Evolutionary conservation across 2,888 invertebrate species (phyloP), one percentile per base, ranked within the genome.

Genomic region (Leptinotarsa rubiginosa): DNA sequence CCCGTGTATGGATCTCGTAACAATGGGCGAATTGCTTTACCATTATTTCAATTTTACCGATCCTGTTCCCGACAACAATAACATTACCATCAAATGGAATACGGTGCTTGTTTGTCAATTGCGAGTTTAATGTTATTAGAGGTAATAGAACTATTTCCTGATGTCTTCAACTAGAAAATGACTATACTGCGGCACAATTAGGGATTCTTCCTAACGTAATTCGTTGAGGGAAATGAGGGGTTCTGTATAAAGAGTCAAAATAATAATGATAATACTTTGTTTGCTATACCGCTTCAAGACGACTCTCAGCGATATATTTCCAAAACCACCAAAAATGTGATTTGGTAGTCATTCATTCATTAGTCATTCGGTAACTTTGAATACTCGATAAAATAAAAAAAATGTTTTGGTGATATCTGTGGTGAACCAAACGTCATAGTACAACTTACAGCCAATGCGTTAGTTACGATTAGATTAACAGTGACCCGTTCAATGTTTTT

Each of bases 21-120:
- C 41, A 68, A 68, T 54, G 13, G 31, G 41, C 68, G 41, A 68
- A 68, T 68, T 68, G 52, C 68, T 68, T 31, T 31, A 31, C 54
- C 31, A 54, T 68, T 68, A 54, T 68, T 68, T 50, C 49, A 50
- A 52, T 67, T 67, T 22, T 18, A 52, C 16, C 66, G 52, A 52
- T 25, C 54, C 16, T 54, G 31, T 41, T 68, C n/a, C 31, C 41
- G 54, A 54, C 54, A 68, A 68, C 68, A 54, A 68, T 68, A 68
- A 31, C 68, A 68, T 68, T 52, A 68, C 68, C 68, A 68, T 68
- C 18, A 54, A 68, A 54, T 16, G n/a, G 52, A 52, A 54, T 52
- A 54, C 68, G 41, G 52, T 54, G 52, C 68, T 68, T 68, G 68
- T 68, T 68, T 54, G 52, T 68, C 52, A 68, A 20, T 68, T 68